Base-by-base conservation (phyloP, 2,888 invertebrate species). In the Plebejus melissa region DNA sequence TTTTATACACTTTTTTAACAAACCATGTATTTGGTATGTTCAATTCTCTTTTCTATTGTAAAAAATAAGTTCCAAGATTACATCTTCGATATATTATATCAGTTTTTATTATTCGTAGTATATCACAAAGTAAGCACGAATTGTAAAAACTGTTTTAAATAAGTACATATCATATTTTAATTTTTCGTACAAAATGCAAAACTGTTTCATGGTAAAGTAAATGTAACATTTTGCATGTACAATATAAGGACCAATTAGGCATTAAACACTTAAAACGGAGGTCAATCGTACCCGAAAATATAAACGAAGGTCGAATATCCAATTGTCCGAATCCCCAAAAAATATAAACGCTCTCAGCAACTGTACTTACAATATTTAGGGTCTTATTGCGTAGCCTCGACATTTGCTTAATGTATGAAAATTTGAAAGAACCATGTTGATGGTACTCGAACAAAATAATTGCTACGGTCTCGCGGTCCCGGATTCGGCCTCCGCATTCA, bases 401-500 rank as follows among this genome's bases (percentile, higher is more conserved):
- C 90, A 92, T 91, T 93, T 90, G 90, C 88, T 86, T 93, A 93
- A 93, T 92, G 90, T 91, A 92, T 92, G 91, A 93, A 92, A 90
- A 93, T 93, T 91, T 90, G 84, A 90, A 93, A 93, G 91, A 93
- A 90, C 90, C 90, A 88, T 89, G 93, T 90, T 92, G 93, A 93
- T 93, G 93, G 90, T 87, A 88, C 93, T 93, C 91, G 87, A 93
- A 93, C 92, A 90, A 92, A 92, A 93, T 93, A 93, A 93, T 93
- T 93, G 91, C 90, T 90, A 88, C 91, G 90, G 91, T 90, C 90
- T 89, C 90, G 88, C 88, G 90, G 90, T 88, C 90, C 88, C 86
- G 90, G 90, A 87, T 89, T 91, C 86, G 90, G 90, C 88, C 90
- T 88, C 88, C 87, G 88, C 91, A 91, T 92, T 92, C 91, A 92